A percentile compares a stretch with the other conserved stretches of the same genome.
Conservation (phyloP, 1,140 invertebrate species). For the Pantala flavescens region DNA sequence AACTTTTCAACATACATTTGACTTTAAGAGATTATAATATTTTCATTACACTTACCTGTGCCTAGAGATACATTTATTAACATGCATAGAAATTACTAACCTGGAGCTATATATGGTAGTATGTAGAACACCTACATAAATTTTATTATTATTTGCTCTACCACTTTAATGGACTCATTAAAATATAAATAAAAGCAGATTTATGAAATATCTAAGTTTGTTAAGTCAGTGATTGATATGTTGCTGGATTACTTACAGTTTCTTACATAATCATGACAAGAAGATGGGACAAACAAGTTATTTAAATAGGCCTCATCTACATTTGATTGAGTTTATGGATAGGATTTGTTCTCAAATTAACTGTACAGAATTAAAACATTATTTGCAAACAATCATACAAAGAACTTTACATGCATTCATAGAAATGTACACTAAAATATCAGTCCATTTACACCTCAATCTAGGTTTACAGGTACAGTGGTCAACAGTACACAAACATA, state of each 20-base stretch:
- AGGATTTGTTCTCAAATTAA: background rate
- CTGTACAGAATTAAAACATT: background rate
- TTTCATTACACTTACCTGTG: no score
- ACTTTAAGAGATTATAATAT: no score
- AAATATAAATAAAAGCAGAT: no score
- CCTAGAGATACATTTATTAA: no score
- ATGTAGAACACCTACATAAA: no score
- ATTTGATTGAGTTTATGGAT: background rate
- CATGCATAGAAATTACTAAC: no score
- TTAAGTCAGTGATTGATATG: background rate
- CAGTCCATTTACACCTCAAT: background rate
- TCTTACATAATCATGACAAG: background rate
- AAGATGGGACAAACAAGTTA: background rate
- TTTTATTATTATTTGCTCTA: no score
- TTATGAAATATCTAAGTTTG: background rate
- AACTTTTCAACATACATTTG: no score
- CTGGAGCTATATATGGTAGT: no score
- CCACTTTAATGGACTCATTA: no score
- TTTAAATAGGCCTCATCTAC: background rate
- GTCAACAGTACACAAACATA: conserved; percentile 6
- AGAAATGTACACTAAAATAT: background rate
- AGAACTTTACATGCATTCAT: background rate
- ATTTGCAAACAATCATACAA: background rate
- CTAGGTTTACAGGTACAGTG: conserved; percentile 4
- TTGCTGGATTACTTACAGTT: conserved; percentile 8